Evolutionary conservation across 2,797 vertebrate genomes (phyloP), one percentile per base, ranked within the genome.

Genomic region (Pteropus rufus): DNA sequence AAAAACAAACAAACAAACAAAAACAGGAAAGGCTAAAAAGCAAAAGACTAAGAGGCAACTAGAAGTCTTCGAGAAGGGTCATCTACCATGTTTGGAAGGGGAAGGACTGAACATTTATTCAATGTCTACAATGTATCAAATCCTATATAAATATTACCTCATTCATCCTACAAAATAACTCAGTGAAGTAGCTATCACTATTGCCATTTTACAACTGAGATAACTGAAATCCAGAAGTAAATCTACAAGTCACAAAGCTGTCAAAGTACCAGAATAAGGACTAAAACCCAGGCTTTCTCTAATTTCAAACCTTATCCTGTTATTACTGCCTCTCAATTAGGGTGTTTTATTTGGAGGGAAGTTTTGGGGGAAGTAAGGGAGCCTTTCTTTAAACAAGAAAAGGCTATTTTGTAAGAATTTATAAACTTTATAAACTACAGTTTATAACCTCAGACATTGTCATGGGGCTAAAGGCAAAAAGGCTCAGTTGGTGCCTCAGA

Each of bases 361-460:
- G 15, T 49, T 49, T 49, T 49, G 1, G 49, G 49, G 49, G 49
- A 49, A 49, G 49, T 15, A 49, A 16, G 39, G 15, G 5, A 1
- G 86, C 49, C 58, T 91, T 90, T 77, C 86, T 18, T 49, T 67
- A 93, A 79, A 12, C 56, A 93, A 93, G 15, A 15, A 96, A 89
- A 34, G 67, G 23, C 10, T 69, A 84, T 65, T 95, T 82, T 83
- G 64, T 41, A 80, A 95, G 16, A 49, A 49, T 49, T 49, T 49
- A 49, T 49, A 49, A 93, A 49, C 44, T 72, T 54, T 11, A 65
- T 18, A 29, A 75, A 89, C 21, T 85, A 87, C 2, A 88, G 62
- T 84, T 81, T 89, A 80, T n/a, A 52, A 41, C 72, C 58, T 72
- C 31, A 70, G 34, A 73, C 29, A 80, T 12, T 39, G n/a, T 79